Conservation (phyloP, 1,140 invertebrate genomes). For the Apis cerana region DNA sequence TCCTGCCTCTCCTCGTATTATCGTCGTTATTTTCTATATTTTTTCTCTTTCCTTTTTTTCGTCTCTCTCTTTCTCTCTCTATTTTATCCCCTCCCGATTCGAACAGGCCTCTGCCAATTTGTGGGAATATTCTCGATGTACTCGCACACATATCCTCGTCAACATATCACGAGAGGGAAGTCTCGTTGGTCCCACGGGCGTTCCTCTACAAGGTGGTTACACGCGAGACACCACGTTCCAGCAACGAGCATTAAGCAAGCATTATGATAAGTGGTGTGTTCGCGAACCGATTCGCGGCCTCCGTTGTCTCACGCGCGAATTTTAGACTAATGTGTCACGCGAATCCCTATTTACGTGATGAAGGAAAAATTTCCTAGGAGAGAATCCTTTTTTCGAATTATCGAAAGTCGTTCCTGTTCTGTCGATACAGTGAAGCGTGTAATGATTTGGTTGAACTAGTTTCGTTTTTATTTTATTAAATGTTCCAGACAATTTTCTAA, state of each 20-base stretch:
- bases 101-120: conserved; percentile 56
- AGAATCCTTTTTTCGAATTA: not conserved
- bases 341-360: not conserved
- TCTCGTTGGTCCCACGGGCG: conserved; percentile 76
- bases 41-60: not conserved
- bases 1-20: conserved; percentile 41
- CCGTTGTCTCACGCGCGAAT: conserved; percentile 54
- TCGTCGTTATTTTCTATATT: conserved; percentile 37
- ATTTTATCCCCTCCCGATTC: not conserved
- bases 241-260: conserved; percentile 72
- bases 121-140: conserved; percentile 63
- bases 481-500: too few relatives aligned
- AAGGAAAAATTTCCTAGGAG: not conserved
- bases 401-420: not conserved
- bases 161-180: conserved; percentile 66
- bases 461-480: not conserved
- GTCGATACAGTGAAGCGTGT: not conserved
- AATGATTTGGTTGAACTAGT: not conserved
- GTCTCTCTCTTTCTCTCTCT: too few relatives aligned
- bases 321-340: conserved; percentile 18
- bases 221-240: conserved; percentile 66
- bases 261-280: conserved; percentile 66
- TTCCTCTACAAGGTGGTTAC: conserved; percentile 67
- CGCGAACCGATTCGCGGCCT: conserved; percentile 44
- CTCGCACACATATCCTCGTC: conserved; percentile 20